Evolutionary conservation across 2,113 vertebrate species (phyloP), one percentile per base, ranked within the genome.

Genomic region (Empidonax alnorum): DNA sequence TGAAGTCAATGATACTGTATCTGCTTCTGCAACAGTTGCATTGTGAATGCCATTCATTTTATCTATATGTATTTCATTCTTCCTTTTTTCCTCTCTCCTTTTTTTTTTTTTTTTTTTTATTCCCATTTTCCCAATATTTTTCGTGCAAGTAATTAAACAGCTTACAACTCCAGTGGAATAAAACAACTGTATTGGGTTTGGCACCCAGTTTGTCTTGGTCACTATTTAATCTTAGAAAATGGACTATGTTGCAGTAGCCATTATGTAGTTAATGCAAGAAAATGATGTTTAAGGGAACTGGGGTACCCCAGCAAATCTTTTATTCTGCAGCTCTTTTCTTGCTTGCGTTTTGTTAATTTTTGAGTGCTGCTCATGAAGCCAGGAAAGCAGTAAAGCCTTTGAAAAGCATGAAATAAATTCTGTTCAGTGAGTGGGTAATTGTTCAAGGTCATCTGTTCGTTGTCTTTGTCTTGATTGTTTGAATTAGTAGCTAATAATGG

Each of bases 401-500:
- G 94, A 98, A 97, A 98, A 96, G 92, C 96, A 96, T 96, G 95
- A 97, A 98, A 98, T 97, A 97, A 96, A 97, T 97, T 97, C 97
- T 90, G 89, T 96, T 98, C 95, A 86, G 59, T 92, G 95, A 97
- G 96, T 96, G 91, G 91, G 94, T 98, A 97, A 97, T 97, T 96
- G 90, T 96, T 97, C 97, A 98, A 98, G 98, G 98, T 98, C 98
- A 98, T 92, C 96, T 96, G 95, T 97, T 97, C 95, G 33, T 97
- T 97, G 97, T 97, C 97, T 98, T 97, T 96, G 94, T 97, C 98
- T 97, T 94, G 96, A 97, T 98, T 97, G 96, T 98, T 98, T 98
- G 97, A 98, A 98, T 98, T 98, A 98, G 97, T 93, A 96, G 96
- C 94, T 98, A 98, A 98, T 98, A 97, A 97, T 82, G 97, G 97